These are phyloP conservation scores for Oryzias sinensis DNA, from an alignment of 2,797 vertebrate genomes.

Conservation along the genomic window DNA sequence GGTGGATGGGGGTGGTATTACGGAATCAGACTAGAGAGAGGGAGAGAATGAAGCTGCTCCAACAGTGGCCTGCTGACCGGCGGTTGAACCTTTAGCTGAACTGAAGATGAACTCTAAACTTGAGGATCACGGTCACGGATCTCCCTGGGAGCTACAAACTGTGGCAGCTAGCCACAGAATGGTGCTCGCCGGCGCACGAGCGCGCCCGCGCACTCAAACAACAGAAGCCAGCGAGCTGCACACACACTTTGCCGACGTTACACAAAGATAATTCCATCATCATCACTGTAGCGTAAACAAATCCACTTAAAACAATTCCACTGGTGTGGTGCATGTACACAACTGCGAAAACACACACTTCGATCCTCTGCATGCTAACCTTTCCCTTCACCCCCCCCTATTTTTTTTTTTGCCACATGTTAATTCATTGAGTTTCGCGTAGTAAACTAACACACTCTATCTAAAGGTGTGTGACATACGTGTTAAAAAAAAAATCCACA, in stretches of 20 bases:
- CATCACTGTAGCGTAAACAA: constrained; percentile 30
- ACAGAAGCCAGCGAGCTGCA: constrained; percentile 1
- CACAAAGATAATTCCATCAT: constrained; percentile 47
- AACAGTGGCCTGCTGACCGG: constrained; percentile 74
- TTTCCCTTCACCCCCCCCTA: constrained; percentile 19
- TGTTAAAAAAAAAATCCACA: constrained; percentile 17
- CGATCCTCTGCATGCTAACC: constrained; percentile 37
- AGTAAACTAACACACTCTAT: constrained; percentile 25
- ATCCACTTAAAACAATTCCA: constrained; percentile 40
- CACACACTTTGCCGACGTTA: constrained; percentile 28
- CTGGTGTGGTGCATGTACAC: constrained; percentile 36
- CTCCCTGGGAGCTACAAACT: constrained; percentile 73
- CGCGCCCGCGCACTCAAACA: constrained; percentile 19
- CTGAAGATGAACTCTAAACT: constrained; percentile 83
- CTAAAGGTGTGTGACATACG: constrained; percentile 20
- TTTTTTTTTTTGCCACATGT: constrained; percentile 29
- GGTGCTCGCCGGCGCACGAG: constrained; percentile 35
- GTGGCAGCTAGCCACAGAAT: constrained; percentile 55
- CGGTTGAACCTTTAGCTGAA: constrained; percentile 79
- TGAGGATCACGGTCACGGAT: constrained; percentile 76
- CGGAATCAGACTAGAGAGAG: constrained; percentile 41
- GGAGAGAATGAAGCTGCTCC: constrained; percentile 48
- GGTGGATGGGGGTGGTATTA: constrained; percentile 31
- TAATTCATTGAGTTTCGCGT: constrained; percentile 50
- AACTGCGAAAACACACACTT: constrained; percentile 14